Evolutionary conservation across 2,888 invertebrate genomes (phyloP).

Genomic region (Venusia cambrica): DNA sequence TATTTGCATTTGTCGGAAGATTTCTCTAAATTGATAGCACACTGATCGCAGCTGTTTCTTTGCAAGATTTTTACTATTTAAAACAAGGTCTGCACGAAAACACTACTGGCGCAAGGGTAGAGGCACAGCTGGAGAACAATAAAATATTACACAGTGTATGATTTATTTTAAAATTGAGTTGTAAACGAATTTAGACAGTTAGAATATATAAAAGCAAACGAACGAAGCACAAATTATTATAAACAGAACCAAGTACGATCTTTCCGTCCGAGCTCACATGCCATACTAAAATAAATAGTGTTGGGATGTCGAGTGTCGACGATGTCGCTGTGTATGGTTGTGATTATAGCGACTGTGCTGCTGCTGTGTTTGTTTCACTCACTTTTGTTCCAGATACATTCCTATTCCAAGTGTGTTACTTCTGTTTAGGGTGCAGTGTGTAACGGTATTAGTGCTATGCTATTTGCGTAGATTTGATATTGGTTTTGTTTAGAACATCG

Average conservation of each 20-base stretch:
- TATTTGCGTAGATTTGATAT: too few species aligned
- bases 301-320: constrained; percentile 1
- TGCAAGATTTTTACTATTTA: constrained; percentile 18
- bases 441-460: too few species aligned
- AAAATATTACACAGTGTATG: constrained; percentile 32
- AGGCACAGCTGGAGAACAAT: constrained; percentile 25
- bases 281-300: constrained; percentile 30
- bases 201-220: constrained; percentile 67
- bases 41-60: constrained; percentile 36
- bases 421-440: too few species aligned
- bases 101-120: constrained; percentile 33
- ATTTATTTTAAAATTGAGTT: constrained; percentile 28
- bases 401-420: too few species aligned
- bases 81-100: constrained; percentile 30
- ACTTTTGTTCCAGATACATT: too few species aligned
- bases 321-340: not conserved
- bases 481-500: too few species aligned
- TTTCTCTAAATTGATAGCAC: constrained; percentile 38
- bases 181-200: constrained; percentile 54
- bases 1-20: constrained; percentile 69
- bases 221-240: constrained; percentile 69
- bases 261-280: constrained; percentile 44
- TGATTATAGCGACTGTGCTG: too few species aligned
- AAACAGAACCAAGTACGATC: too few species aligned
- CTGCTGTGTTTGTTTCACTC: too few species aligned